Evolutionary conservation across 2,113 vertebrate species (phyloP).

Genomic region (Odontesthes bonariensis): DNA sequence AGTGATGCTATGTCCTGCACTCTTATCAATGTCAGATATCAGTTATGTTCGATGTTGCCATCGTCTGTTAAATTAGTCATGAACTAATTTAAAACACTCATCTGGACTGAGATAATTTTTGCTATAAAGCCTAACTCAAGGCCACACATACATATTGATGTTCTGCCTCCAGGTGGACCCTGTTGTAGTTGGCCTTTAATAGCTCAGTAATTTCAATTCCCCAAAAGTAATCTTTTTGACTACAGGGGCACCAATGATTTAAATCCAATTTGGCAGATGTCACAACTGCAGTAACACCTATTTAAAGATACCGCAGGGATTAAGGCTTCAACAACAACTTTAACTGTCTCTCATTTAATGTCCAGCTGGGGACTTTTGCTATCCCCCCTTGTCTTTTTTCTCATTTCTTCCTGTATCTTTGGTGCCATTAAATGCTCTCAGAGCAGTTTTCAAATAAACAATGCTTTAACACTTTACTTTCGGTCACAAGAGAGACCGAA

Average conservation of each 20-base stretch:
- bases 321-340: background rate
- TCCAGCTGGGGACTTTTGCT: background rate
- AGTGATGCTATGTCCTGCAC: too few relatives aligned
- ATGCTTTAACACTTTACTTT: background rate
- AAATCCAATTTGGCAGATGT: background rate
- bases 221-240: background rate
- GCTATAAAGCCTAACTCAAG: too few relatives aligned
- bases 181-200: too few relatives aligned
- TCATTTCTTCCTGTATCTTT: background rate
- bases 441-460: slow-evolving; percentile 9
- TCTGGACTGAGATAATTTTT: too few relatives aligned
- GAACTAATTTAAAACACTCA: too few relatives aligned
- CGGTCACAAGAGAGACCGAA: background rate
- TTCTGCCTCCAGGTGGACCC: too few relatives aligned
- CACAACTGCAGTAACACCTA: background rate
- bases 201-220: background rate
- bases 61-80: too few relatives aligned
- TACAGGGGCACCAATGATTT: background rate
- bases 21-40: too few relatives aligned
- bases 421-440: background rate
- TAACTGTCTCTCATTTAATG: background rate
- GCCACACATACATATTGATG: too few relatives aligned
- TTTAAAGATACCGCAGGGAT: background rate
- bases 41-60: too few relatives aligned
- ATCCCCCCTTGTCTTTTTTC: too few relatives aligned